Evolutionary conservation across 2,113 vertebrate genomes (phyloP), one percentile per base, ranked within the genome.

Genomic region (Panthera leo): DNA sequence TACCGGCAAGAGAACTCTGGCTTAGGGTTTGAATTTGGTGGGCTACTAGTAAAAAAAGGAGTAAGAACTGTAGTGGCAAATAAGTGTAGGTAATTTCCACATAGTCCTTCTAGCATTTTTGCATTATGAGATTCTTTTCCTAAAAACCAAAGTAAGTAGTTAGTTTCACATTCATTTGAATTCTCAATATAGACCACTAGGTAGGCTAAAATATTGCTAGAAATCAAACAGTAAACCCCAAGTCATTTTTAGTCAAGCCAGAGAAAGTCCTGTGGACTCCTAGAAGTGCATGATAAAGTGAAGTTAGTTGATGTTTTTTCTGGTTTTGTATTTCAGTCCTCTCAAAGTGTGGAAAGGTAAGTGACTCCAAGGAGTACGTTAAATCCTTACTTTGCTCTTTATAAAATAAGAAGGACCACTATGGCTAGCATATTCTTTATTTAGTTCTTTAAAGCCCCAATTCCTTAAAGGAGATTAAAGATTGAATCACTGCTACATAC

Each of bases 361-460:
- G 65, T 58, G 55, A 21, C 58, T 94, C 31, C 67, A 63, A 39
- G 27, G 27, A 61, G 5, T 55, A 68, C 34, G 14, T 95, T n/a
- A 82, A 91, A 45, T 94, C 88, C 51, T 94, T 92, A 51, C 48
- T 97, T 96, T 89, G 36, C 31, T 71, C 5, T 88, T 48, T 92
- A 55, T 70, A 76, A 89, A 48, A 58, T 58, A 23, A 58, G 83
- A 96, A 88, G 53, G 29, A 12, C 5, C 18, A 14, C 71, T 73
- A 34, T 13, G 9, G 68, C 48, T 39, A 85, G 16, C 34, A 45
- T 88, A 9, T 51, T 76, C 55, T 87, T 89, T 91, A 42, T 36
- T 42, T 78, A 82, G 36, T 82, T 87, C 85, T 76, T 73, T 75
- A 75, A 91, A 89, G 31, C 16, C 25, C n/a, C 45, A 55, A 3